Evolutionary conservation across 2,888 invertebrate species (phyloP), one percentile per base, ranked within the genome.

Genomic region (Cordilura impudica): DNA sequence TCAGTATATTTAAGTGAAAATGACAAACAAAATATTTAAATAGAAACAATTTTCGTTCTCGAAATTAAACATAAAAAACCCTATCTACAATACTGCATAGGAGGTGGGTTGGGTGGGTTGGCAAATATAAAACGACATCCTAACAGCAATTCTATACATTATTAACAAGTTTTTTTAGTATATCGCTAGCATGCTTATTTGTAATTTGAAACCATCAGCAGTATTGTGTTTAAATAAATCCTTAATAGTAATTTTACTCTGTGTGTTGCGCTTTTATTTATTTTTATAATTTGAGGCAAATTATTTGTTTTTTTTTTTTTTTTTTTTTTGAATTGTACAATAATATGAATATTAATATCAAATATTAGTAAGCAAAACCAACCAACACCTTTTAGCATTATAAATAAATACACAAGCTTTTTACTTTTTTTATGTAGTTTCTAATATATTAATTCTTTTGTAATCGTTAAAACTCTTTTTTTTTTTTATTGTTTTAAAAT

Each of bases 261-360:
- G 54, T 8, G 10, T 8, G 29, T 54, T 54, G 10, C n/a, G 5
- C 31, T 29, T 54, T 26, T 39, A 16, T 4, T 8, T 35, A 35
- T 58, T 14, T 14, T 60, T 58, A 43, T 39, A 45, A 21, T 21
- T 29, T 53, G 26, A 53, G 14, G 4, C 23, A 39, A 39, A 47
- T 35, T 60, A 18, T 10, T 18, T 60, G 39, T 39, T 39, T 39
- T 31, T 31, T 31, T n/a, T 3, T 4, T 39, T 39, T 39, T n/a
- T 19, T 51, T 60, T 10, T 35, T 26, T 60, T 53, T 45, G 49
- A 63, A 56, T 63, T 72, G 16, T 35, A 65, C 31, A 31, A 58
- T 58, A 49, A 43, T 29, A 29, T 45, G 43, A 16, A 14, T 53
- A 61, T n/a, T 45, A 54, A 43, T 23, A 61, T 26, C 39, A 58